Conservation (phyloP, 2,113 vertebrate genomes). For the Poecile atricapillus region DNA sequence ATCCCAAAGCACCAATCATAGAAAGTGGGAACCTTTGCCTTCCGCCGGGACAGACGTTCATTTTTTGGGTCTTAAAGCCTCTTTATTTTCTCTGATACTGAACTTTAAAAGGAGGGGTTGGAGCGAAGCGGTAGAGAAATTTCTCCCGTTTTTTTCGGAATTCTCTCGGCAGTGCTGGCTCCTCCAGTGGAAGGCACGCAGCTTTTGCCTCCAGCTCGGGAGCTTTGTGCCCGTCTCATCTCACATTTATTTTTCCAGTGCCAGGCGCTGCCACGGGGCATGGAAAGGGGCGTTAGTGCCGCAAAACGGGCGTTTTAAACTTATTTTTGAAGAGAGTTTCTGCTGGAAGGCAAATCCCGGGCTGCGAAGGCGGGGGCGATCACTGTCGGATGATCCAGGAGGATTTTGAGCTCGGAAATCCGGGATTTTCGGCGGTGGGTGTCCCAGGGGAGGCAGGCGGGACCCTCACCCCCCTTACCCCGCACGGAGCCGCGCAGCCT, state of each 20-base stretch:
- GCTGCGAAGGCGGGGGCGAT: not conserved
- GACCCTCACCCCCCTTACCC: not conserved
- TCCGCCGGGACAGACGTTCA: not conserved
- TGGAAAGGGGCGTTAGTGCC: not conserved
- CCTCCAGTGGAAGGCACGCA: not conserved
- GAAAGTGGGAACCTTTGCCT: not conserved
- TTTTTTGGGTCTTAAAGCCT: not conserved
- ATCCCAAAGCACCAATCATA: not conserved
- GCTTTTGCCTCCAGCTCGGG: not conserved
- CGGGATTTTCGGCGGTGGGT: not conserved
- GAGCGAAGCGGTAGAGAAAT: not conserved
- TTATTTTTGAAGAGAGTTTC: not conserved
- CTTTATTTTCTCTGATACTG: not conserved
- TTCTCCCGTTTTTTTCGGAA: not conserved
- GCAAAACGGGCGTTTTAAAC: not conserved
- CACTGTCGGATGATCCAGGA: not conserved
- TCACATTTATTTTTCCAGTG: not conserved
- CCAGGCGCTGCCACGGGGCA: not conserved
- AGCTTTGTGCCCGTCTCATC: not conserved
- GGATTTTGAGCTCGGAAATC: not conserved
- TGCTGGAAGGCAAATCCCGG: not conserved
- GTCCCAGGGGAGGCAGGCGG: not conserved
- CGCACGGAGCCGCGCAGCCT: not conserved
- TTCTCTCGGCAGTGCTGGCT: not conserved
- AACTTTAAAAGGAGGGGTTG: not conserved